Base-by-base conservation (phyloP, 2,113 vertebrate genomes). In the Leptocoma aspasia region DNA sequence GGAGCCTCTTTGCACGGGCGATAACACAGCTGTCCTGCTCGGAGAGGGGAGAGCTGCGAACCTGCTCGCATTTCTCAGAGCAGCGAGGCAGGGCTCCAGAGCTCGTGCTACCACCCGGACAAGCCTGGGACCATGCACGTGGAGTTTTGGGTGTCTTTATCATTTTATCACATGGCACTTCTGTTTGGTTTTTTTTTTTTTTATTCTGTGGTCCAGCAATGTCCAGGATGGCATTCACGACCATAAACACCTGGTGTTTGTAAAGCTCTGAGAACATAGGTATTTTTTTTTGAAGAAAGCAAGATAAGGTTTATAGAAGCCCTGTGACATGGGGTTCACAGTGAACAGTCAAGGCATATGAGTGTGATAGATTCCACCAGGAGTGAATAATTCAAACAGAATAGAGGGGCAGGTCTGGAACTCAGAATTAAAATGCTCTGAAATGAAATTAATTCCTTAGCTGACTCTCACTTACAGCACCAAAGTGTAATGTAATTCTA, bases 211-310 rank as follows among this genome's bases (percentile, higher is more conserved):
- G 18, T 49, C 23, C 61, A 45, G 56, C 19, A n/a, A 26, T 4
- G 8, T 27, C 12, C 23, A 65, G 57, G 15, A 24, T 26, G 27
- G 6, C 21, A 15, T 23, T 68, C 35, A 21, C 19, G 10, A 30
- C 45, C 1, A 0, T 12, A 70, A 88, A 16, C 42, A 54, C 2
- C 6, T 9, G 7, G 1, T 35, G 44, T 56, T 82, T 44, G 9
- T 35, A 64, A 87, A 72, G 47, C 19, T 82, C 6, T 3, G 0
- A 21, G 27, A 16, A 42, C 6, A 4, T 6, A 1, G 5, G 1
- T 35, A 0, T 10, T 27, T 61, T 37, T 10, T 33, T 57, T 33
- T 50, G 0, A n/a, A 44, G 11, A 66, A 21, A 12, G 7, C 3
- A 31, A 49, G 6, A 11, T 14, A 45, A 50, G 7, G 4, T 50